Percentiles rank a stretch among this genome's conserved stretches.
Evolutionary conservation across 2,113 vertebrate species (phyloP).

Genomic region (Morone chrysops): DNA sequence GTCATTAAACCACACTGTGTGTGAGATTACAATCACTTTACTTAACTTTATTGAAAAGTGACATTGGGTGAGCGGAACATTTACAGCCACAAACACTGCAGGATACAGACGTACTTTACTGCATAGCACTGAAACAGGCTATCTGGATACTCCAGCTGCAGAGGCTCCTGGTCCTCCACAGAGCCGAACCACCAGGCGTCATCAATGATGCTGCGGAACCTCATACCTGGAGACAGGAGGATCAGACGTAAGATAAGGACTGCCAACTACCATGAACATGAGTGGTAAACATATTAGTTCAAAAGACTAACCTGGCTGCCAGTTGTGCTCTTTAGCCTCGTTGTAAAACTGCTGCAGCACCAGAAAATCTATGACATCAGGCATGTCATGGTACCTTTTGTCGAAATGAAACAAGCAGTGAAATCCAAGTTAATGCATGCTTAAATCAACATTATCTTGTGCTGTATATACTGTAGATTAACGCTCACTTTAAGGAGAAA

Average conservation of each 20-base stretch:
- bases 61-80: not conserved
- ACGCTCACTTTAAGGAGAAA: slow-evolving; percentile 96
- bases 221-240: slow-evolving; percentile 84
- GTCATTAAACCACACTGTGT: not conserved
- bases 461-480: not conserved
- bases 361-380: slow-evolving; percentile 99
- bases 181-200: slow-evolving; percentile 99
- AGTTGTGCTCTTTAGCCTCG: slow-evolving; percentile 97
- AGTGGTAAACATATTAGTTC: not conserved
- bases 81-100: not conserved
- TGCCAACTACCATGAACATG: not conserved
- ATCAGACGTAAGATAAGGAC: not conserved
- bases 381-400: slow-evolving; percentile 97
- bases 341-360: slow-evolving; percentile 98
- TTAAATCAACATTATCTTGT: not conserved
- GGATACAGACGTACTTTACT: slow-evolving; percentile 88
- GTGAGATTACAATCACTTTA: not conserved
- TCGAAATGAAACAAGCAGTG: not conserved
- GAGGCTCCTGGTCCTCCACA: slow-evolving; percentile 96
- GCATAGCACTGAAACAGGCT: slow-evolving; percentile 98
- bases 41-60: not conserved
- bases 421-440: not conserved
- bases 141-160: slow-evolving; percentile 96
- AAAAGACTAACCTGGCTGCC: slow-evolving; percentile 90
- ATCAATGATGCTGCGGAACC: slow-evolving; percentile 98